Evolutionary conservation across 2,888 invertebrate genomes (phyloP), one percentile per base, ranked within the genome.

Genomic region (Amphipoea oculea): DNA sequence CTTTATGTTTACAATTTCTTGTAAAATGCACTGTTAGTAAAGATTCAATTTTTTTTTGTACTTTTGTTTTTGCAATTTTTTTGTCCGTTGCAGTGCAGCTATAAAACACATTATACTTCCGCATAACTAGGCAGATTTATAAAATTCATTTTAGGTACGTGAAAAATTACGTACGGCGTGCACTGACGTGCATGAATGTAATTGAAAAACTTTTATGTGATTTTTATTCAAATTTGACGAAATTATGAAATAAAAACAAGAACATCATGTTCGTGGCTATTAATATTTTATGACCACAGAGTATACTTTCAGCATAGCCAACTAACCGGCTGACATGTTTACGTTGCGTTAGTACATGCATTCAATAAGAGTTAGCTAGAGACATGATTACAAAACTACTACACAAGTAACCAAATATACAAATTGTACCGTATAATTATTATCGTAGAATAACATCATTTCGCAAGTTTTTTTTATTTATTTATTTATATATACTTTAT

Each of bases 261-360:
- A 90, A 89, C 91, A 90, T 89, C 87, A 88, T 91, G 92, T 89
- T 90, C 87, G 90, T 89, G 87, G 86, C 89, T 90, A 90, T 92
- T 92, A 91, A 89, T 92, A 90, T 92, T 92, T 92, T 90, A 92
- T 88, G 87, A 85, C 89, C 89, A 77, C 81, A 80, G 86, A 88
- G 85, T 89, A 87, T 88, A 90, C 87, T 91, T 92, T 91, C 91
- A 92, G 90, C 90, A 86, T 88, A 89, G 87, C 88, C 88, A 90
- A 92, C 90, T 90, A 92, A 86, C 70, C 57, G 57, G 62, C 12
- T 54, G 51, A 79, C 83, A 90, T 82, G 78, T 76, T 83, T 73
- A 76, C 36, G 72, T 82, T 89, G 73, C 89, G 85, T 78, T 81
- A 60, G 29, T 6, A 60, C 79, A 78, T 9, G 57, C 17, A n/a